A percentile compares a stretch with the other conserved stretches of the same genome.
Evolutionary conservation across 1,140 invertebrate genomes (phyloP).

Genomic region (Homalodisca vitripennis): DNA sequence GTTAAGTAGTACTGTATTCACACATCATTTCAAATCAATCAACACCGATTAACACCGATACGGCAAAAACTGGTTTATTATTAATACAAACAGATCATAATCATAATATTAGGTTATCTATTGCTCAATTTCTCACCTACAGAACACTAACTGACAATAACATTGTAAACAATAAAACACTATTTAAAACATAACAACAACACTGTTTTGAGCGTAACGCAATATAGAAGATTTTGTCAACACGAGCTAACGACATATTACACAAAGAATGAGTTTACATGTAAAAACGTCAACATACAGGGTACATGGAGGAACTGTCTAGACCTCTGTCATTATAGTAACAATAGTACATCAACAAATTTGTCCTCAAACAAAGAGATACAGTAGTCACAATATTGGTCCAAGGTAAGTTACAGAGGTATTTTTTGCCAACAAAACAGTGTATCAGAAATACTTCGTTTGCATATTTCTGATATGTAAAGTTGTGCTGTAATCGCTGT

Average conservation of each 20-base stretch:
- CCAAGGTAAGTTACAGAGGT: conserved; percentile 11
- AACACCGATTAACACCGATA: conserved; percentile 15
- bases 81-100: background rate
- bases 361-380: background rate
- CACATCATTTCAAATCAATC: background rate
- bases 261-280: conserved; percentile 5
- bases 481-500: conserved; percentile 14
- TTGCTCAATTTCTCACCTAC: background rate
- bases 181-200: conserved; percentile 12
- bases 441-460: conserved; percentile 23
- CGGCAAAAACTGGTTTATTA: background rate
- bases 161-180: conserved; percentile 8
- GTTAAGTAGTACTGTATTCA: background rate
- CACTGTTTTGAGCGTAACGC: conserved; percentile 12
- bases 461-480: conserved; percentile 20
- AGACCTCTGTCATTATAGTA: conserved; percentile 5
- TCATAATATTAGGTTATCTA: background rate
- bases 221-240: background rate
- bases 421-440: conserved; percentile 4
- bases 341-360: background rate
- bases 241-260: conserved; percentile 12
- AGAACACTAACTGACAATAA: background rate
- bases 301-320: conserved; percentile 11
- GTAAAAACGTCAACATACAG: conserved; percentile 9
- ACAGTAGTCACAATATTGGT: conserved; percentile 18